Base-by-base conservation (phyloP, 2,888 invertebrate species). In the Mythimna lalbum region DNA sequence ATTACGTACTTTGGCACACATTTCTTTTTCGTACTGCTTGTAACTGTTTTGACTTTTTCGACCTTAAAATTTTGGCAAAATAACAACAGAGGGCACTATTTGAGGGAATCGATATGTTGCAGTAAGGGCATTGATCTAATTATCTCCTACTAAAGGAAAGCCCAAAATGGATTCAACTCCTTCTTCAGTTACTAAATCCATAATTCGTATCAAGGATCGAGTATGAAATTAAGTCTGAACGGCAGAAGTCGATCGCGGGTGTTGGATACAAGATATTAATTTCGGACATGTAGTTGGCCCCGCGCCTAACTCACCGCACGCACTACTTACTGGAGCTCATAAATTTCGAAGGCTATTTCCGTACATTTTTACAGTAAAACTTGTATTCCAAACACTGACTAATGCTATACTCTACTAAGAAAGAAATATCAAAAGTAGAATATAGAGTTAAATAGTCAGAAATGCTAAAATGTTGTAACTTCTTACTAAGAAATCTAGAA, bases 251-350 rank as follows among this genome's bases (percentile, higher is more conserved):
- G 73, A 90, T 89, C 89, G 88, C 86, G 84, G 86, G 81, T 83
- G 86, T 86, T 90, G 87, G 88, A 89, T 89, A 88, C 87, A 86
- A 89, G 85, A 85, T 83, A 93, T 92, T 92, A 91, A 92, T 91
- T 90, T 87, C 87, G 73, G 85, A 93, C 93, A 92, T 84, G 89
- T 81, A 86, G 89, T 94, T 95, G 95, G 94, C 95, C 76, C 78
- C 71, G 83, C 88, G 94, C 95, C 94, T 92, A 93, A 90, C 88
- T 86, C 86, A 88, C 89, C 82, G 82, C 88, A 87, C 88, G 89
- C 86, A 89, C 88, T 91, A 90, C 92, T 91, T 89, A 91, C 90
- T 90, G 80, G 83, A 89, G 84, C 87, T 90, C 88, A 93, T 93
- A 93, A 92, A 93, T 93, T 89, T 82, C 80, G 72, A 75, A 81